Conservation (phyloP, 1,140 invertebrate species). For the Zaprionus africanus region DNA sequence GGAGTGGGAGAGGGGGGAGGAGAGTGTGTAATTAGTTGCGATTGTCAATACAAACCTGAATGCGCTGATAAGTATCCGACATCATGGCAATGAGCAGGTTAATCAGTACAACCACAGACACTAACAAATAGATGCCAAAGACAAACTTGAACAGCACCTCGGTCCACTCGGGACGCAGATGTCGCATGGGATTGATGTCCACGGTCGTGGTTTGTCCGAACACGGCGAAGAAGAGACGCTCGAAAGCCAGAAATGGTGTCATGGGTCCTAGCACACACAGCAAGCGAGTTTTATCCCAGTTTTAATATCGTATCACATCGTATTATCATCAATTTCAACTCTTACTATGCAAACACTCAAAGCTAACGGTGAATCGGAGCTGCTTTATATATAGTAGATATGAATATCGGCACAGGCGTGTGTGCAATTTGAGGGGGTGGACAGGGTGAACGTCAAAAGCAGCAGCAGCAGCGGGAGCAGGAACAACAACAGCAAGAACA, state of each 20-base stretch:
- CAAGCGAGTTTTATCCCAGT: constrained; percentile 32
- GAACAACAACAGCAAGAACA: constrained; percentile 35
- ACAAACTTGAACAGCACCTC: constrained; percentile 93
- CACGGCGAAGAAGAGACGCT: constrained; percentile 98
- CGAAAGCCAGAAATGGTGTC: constrained; percentile 95
- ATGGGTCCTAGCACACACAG: constrained; percentile 88
- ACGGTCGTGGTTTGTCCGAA: constrained; percentile 97
- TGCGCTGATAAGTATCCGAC: constrained; percentile 99
- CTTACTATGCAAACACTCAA: constrained; percentile 2
- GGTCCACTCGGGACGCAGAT: constrained; percentile 89
- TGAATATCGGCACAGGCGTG: constrained; percentile 70
- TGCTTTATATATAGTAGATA: constrained; percentile 31
- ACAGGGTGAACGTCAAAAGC: constrained; percentile 66
- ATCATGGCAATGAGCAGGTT: constrained; percentile 99
- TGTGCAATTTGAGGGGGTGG: constrained; percentile 57
- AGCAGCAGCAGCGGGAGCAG: constrained; percentile 36
- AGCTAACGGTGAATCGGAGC: constrained; percentile 1
- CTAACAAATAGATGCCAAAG: constrained; percentile 98
- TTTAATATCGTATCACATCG: background rate
- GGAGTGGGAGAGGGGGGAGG: constrained; percentile 47
- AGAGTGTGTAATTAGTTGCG: constrained; percentile 72
- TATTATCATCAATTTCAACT: background rate
- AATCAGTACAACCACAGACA: constrained; percentile 98
- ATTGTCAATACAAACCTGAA: constrained; percentile 89
- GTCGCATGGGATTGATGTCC: constrained; percentile 90